These are phyloP conservation scores for Oriolus oriolus DNA, from an alignment of 2,113 vertebrate genomes.

Conservation along the genomic window DNA sequence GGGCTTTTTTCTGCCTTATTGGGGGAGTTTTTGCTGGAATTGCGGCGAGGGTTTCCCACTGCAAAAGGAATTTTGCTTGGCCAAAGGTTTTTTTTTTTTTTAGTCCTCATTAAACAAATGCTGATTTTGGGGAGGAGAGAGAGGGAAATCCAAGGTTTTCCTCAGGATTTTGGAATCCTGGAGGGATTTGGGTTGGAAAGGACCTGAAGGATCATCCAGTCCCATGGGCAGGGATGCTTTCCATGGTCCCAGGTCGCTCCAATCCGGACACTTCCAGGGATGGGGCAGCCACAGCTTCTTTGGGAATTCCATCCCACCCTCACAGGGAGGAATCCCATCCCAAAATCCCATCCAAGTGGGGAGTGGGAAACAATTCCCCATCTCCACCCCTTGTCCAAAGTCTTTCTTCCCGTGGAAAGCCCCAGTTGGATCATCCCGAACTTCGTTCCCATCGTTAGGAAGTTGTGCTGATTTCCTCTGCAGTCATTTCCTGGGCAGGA, in stretches of 20 bases:
- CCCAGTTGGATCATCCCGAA: fast-evolving
- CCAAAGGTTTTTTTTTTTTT: not conserved
- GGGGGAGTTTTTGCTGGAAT: not conserved
- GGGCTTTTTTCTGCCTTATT: fast-evolving
- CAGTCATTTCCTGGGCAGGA: fast-evolving
- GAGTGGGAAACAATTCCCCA: not conserved
- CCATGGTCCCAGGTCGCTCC: not conserved
- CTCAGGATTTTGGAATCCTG: not conserved
- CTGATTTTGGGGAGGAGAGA: too few relatives aligned
- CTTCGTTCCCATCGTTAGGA: fast-evolving
- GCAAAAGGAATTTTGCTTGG: not conserved
- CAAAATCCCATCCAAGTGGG: not conserved
- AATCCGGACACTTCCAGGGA: not conserved
- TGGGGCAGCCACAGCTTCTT: not conserved
- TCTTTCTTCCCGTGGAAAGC: not conserved
- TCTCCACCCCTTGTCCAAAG: not conserved
- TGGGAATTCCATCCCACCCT: not conserved
- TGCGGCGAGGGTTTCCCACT: fast-evolving
- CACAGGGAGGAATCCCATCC: not conserved
- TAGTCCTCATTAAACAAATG: fast-evolving
- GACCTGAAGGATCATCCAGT: too few relatives aligned
- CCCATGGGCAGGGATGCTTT: not conserved
- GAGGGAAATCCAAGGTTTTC: not conserved
- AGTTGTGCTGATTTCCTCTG: not conserved
- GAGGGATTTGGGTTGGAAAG: not conserved